phyloP scores from a whole-genome alignment of 2,888 invertebrate species.

The Rhagonycha lutea region DNA sequence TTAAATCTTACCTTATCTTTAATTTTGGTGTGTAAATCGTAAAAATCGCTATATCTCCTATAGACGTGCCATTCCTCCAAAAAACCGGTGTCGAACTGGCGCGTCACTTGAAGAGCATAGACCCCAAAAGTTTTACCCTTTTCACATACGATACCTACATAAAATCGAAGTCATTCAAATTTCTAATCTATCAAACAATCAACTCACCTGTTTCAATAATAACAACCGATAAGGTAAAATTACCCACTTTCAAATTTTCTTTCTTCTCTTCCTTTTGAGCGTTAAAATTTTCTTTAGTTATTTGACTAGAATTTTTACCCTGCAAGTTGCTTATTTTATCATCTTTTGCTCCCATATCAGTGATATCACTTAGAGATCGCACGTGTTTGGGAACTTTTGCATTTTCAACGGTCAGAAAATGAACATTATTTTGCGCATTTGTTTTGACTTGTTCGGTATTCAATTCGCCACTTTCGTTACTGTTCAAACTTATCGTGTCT shows the following conservation, averaged over 20 bases:
- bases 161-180: not conserved
- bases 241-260: conserved; percentile 45
- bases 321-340: conserved; percentile 17
- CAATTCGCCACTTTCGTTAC: conserved; percentile 58
- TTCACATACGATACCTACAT: conserved; percentile 75
- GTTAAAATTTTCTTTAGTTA: not conserved
- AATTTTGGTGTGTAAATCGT: conserved; percentile 82
- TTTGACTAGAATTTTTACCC: conserved; percentile 14
- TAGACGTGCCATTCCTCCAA: conserved; percentile 90
- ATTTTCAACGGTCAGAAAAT: conserved; percentile 31
- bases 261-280: conserved; percentile 29
- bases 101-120: conserved; percentile 81
- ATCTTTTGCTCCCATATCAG: conserved; percentile 37
- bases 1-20: conserved; percentile 64
- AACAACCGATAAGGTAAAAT: conserved; percentile 58
- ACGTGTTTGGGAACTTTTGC: conserved; percentile 49
- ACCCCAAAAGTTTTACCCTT: conserved; percentile 86
- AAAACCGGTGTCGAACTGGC: conserved; percentile 67
- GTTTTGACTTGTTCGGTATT: conserved; percentile 30
- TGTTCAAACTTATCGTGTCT: conserved; percentile 61
- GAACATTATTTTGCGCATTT: not conserved
- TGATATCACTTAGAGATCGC: conserved; percentile 53
- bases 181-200: not conserved
- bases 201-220: conserved; percentile 67
- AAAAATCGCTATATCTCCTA: conserved; percentile 91